These are phyloP conservation scores for Macquaria ambigua DNA, from an alignment of 2,113 vertebrate genomes.

Conservation along the genomic window DNA sequence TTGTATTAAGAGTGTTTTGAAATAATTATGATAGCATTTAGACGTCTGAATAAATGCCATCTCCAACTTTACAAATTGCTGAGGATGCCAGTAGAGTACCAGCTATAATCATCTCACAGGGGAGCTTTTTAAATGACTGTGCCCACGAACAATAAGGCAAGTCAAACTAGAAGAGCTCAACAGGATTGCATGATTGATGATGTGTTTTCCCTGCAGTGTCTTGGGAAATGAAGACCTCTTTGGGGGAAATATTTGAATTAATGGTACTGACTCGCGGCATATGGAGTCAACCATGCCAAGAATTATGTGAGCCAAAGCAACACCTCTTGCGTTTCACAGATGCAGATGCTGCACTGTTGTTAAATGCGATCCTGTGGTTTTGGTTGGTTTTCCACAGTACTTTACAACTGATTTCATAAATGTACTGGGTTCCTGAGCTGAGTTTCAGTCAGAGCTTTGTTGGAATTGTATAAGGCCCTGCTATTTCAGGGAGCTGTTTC, in stretches of 20 bases:
- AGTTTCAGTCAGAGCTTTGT: neutral
- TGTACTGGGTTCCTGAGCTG: neutral
- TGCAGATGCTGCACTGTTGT: constrained; percentile 1
- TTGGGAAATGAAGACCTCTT: constrained; percentile 53
- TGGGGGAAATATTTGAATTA: constrained; percentile 44
- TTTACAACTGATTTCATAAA: constrained; percentile 12
- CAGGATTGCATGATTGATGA: constrained; percentile 63
- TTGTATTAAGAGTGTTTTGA: neutral
- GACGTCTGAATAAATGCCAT: constrained; percentile 42
- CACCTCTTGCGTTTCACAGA: constrained; percentile 24
- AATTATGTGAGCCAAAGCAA: constrained; percentile 9
- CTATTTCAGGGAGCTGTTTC: neutral
- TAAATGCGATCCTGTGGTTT: constrained; percentile 1
- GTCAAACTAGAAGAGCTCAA: constrained; percentile 22
- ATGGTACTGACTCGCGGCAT: constrained; percentile 20
- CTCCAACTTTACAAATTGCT: constrained; percentile 33
- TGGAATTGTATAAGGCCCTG: neutral
- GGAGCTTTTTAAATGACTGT: constrained; percentile 41
- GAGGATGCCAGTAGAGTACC: constrained; percentile 31
- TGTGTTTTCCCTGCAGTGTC: constrained; percentile 40
- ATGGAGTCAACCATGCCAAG: constrained; percentile 30
- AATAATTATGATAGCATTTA: constrained; percentile 56
- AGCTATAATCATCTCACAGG: constrained; percentile 45
- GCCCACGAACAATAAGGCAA: constrained; percentile 42
- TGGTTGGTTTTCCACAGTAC: constrained; percentile 11